phyloP scores from a whole-genome alignment of 2,888 invertebrate genomes.

The Noctua janthe region DNA sequence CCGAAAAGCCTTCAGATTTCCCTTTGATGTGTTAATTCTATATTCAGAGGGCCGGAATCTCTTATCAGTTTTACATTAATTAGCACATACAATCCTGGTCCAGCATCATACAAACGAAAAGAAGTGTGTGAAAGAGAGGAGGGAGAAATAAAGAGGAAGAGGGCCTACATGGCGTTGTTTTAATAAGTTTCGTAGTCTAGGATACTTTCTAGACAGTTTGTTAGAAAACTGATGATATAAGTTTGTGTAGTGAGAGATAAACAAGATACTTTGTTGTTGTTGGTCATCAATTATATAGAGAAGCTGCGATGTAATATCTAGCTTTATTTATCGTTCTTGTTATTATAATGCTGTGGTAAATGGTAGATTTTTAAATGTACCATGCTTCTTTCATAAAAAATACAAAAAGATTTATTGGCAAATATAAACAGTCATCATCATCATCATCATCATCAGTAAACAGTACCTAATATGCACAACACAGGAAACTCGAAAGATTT shows the following conservation, averaged over 20 bases:
- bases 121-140: not conserved
- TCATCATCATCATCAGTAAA: no score
- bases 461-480: not conserved
- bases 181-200: constrained; percentile 18
- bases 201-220: constrained; percentile 9
- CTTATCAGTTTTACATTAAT: constrained; percentile 80
- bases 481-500: not conserved
- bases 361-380: no score
- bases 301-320: not conserved
- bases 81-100: constrained; percentile 69
- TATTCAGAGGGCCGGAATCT: constrained; percentile 75
- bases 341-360: no score
- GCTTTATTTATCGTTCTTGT: not conserved
- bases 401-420: not conserved
- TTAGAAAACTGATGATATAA: constrained; percentile 27
- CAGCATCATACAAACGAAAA: constrained; percentile 13
- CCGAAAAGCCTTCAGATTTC: constrained; percentile 81
- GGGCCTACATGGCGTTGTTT: not conserved
- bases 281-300: constrained; percentile 25
- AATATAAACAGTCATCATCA: not conserved
- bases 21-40: constrained; percentile 88
- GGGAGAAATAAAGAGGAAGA: not conserved
- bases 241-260: constrained; percentile 12
- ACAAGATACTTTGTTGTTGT: constrained; percentile 24
- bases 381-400: not conserved